These are phyloP conservation scores for Bubalus kerabau DNA, from an alignment of 2,113 vertebrate species.

Conservation along the genomic window DNA sequence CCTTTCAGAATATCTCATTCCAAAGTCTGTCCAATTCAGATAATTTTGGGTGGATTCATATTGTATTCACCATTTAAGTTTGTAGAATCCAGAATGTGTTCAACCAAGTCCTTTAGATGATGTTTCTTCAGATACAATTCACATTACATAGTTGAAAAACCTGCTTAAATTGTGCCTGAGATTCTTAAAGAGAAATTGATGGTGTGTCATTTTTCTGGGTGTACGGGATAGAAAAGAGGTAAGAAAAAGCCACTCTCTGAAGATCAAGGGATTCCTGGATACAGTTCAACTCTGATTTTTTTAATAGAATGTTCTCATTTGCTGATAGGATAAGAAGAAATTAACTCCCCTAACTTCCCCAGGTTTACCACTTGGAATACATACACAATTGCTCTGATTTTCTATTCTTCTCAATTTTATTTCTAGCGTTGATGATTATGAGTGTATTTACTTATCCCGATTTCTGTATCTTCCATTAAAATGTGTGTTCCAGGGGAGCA, in stretches of 20 bases:
- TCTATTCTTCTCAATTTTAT: background rate
- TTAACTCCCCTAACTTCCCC: background rate
- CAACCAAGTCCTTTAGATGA: background rate
- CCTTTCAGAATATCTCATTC: conserved; percentile 10
- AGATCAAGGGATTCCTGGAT: background rate
- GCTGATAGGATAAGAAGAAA: background rate
- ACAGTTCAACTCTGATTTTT: background rate
- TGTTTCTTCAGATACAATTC: background rate
- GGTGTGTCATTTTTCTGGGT: background rate
- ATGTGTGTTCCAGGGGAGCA: background rate
- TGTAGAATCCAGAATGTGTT: background rate
- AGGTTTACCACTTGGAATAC: background rate
- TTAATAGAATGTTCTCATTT: background rate
- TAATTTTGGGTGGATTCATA: background rate
- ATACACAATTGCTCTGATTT: background rate
- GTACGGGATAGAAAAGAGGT: background rate
- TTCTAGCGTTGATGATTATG: background rate
- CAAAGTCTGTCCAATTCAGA: background rate
- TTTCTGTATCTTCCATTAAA: background rate
- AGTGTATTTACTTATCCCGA: background rate
- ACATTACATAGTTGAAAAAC: background rate
- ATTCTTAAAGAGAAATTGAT: background rate
- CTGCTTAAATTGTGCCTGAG: background rate
- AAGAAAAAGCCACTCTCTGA: background rate
- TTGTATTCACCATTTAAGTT: background rate